Percentiles rank a stretch among this genome's conserved stretches.
These are phyloP conservation scores for Prunella strophiata DNA, from an alignment of 2,797 vertebrate species.

Conservation along the genomic window DNA sequence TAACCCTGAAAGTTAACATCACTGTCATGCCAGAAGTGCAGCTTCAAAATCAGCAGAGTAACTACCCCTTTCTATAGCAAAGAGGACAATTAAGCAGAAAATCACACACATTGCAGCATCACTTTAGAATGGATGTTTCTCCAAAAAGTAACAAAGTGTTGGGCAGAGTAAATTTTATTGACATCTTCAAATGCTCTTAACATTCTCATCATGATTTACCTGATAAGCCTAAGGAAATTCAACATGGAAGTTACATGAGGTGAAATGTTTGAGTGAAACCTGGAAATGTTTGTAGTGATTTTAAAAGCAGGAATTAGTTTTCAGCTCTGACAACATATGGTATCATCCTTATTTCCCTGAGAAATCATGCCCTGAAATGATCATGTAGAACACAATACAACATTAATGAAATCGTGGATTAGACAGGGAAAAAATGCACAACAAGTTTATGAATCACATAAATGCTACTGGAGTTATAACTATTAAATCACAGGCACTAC, in stretches of 20 bases:
- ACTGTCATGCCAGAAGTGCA: neutral
- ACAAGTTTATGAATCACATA: neutral
- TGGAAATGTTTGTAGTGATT: neutral
- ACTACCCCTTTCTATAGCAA: neutral
- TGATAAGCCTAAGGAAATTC: neutral
- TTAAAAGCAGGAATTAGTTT: conserved; percentile 32
- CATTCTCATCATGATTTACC: neutral
- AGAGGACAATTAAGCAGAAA: neutral
- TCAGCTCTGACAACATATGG: neutral
- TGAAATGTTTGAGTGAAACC: conserved; percentile 17
- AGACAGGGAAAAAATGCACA: neutral
- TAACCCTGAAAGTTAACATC: conserved; percentile 1
- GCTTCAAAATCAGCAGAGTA: neutral
- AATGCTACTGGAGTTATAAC: neutral
- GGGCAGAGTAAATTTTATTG: conserved; percentile 5
- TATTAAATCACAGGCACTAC: neutral
- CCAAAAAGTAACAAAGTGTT: neutral
- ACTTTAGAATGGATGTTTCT: neutral
- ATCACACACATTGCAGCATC: neutral
- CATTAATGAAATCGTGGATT: neutral
- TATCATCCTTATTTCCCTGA: conserved; percentile 58
- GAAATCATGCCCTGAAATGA: conserved; percentile 48
- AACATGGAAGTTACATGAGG: neutral
- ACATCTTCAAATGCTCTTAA: neutral
- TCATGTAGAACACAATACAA: neutral